Base-by-base conservation (phyloP, 2,888 invertebrate species). In the Andrena praecox region DNA sequence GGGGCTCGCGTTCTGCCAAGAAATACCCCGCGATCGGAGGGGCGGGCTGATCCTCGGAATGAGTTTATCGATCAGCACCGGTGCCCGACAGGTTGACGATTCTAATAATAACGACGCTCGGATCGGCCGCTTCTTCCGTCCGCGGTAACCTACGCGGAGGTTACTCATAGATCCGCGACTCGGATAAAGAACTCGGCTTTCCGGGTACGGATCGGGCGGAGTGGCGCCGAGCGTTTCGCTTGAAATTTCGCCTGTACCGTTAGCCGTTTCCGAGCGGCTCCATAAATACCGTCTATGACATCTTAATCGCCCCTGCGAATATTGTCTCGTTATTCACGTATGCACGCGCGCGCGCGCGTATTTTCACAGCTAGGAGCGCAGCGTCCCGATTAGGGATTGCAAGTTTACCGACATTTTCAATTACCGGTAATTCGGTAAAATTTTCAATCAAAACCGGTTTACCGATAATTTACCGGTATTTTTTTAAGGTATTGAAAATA, bases 221-320 rank as follows among this genome's bases (percentile, higher is more conserved):
- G 52, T 73, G 77, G 73, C 69, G 82, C 76, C 69, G 54, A 66
- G 75, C 42, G 72, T 82, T 82, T 85, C 74, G 74, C 74, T 60
- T 64, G 31, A 76, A 85, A 77, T 72, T 77, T 80, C 77, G 68
- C 42, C 42, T 50, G 27, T 74, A 74, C 80, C 84, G 76, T 82
- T 78, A 81, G 50, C 42, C 42, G 79, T 56, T 75, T 73, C 64
- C 71, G 50, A 54, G 69, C 56, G 52, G 59, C 48, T 64, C 63
- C 78, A 24, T 79, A 87, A 86, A 84, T 86, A 86, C 52, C 66
- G 56, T 67, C 59, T 70, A 69, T 67, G 77, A 70, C 77, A 75
- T 73, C 59, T 68, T 77, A 80, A 84, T 87, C 60, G 63, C 70
- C 4, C 4, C 33, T 63, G 69, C 27, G 52, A 56, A 70, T 54